A percentile compares a stretch with the other conserved stretches of the same genome.
Conservation (phyloP, 2,888 invertebrate species). For the Caenorhabditis sp. region DNA sequence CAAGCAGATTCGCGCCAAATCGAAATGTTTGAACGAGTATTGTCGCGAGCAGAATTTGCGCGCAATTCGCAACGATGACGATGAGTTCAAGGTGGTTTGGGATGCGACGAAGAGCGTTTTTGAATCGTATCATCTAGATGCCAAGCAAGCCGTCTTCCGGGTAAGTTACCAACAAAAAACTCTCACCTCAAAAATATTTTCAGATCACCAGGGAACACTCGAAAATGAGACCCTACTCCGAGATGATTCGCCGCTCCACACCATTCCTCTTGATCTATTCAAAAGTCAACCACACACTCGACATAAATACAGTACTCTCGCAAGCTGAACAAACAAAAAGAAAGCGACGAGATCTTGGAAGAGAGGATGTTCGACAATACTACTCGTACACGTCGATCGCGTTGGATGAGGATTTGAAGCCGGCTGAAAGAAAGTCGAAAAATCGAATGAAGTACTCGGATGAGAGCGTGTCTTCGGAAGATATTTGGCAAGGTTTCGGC, state of each 20-base stretch:
- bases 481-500: slow-evolving; percentile 53
- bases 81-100: slow-evolving; percentile 41
- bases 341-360: slow-evolving; percentile 34
- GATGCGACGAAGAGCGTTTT: slow-evolving; percentile 49
- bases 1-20: slow-evolving; percentile 39
- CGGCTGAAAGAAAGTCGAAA: slow-evolving; percentile 14
- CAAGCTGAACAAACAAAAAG: slow-evolving; percentile 39
- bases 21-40: slow-evolving; percentile 49
- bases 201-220: slow-evolving; percentile 43
- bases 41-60: slow-evolving; percentile 31
- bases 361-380: slow-evolving; percentile 25
- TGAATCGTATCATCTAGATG: slow-evolving; percentile 45
- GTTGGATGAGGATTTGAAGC: slow-evolving; percentile 26
- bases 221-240: slow-evolving; percentile 48
- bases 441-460: slow-evolving; percentile 21
- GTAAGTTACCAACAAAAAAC: slow-evolving; percentile 9
- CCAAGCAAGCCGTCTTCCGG: slow-evolving; percentile 40
- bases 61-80: slow-evolving; percentile 20
- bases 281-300: slow-evolving; percentile 46
- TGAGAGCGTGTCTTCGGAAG: slow-evolving; percentile 32
- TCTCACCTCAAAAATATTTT: slow-evolving; percentile 2
- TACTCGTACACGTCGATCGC: slow-evolving; percentile 36
- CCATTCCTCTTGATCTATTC: slow-evolving; percentile 51
- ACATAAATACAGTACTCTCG: slow-evolving; percentile 32
- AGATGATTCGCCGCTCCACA: slow-evolving; percentile 47